Conservation (phyloP, 2,113 vertebrate species). For the Zootoca vivipara region DNA sequence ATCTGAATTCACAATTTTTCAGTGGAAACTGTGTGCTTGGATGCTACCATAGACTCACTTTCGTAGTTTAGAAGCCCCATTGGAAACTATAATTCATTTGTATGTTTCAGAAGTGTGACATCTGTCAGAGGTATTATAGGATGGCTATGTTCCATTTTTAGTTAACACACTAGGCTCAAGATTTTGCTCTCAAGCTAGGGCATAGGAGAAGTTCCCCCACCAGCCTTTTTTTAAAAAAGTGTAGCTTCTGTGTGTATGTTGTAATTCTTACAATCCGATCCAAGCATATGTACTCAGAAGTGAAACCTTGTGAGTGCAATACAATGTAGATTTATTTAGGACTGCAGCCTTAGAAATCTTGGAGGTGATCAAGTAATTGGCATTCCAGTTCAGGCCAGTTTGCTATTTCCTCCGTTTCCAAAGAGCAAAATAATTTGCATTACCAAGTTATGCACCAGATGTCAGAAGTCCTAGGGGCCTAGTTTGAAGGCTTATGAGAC, state of each 20-base stretch:
- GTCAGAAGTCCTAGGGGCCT: no score
- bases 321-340: background rate
- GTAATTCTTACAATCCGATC: background rate
- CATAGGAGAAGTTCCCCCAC: no score
- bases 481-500: no score
- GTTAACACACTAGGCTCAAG: background rate
- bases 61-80: background rate
- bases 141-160: background rate
- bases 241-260: background rate
- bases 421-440: background rate
- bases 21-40: background rate
- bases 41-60: background rate
- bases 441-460: background rate
- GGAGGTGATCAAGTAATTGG: background rate
- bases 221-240: no score
- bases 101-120: fast-evolving
- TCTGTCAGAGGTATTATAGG: background rate
- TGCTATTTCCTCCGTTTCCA: background rate
- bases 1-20: background rate
- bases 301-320: background rate
- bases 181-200: background rate
- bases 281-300: background rate
- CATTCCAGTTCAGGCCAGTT: background rate
- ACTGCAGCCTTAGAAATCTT: background rate
- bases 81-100: background rate